Conservation (phyloP, 2,797 vertebrate species). For the Rhynchotus rufescens region DNA sequence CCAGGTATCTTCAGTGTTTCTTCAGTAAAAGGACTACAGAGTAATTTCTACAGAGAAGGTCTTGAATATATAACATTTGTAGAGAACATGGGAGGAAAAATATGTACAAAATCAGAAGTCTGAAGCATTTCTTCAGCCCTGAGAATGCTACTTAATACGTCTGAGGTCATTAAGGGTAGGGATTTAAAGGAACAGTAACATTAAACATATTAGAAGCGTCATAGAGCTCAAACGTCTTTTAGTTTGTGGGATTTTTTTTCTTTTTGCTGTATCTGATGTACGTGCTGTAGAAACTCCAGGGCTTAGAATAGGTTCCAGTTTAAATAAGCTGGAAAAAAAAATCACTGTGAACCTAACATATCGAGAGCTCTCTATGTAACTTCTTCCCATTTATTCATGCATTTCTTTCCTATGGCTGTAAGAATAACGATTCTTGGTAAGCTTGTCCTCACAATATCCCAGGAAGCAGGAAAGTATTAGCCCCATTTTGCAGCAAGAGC, state of each 20-base stretch:
- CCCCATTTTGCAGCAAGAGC: conserved; percentile 15
- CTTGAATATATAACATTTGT: not conserved
- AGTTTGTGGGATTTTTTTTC: not conserved
- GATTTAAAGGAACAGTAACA: conserved; percentile 59
- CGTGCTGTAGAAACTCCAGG: not conserved
- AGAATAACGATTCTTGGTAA: not conserved
- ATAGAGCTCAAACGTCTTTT: conserved; percentile 40
- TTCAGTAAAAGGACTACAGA: not conserved
- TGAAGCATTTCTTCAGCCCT: conserved; percentile 20
- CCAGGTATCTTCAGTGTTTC: not conserved
- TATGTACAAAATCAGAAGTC: conserved; percentile 27
- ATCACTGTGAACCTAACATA: not conserved
- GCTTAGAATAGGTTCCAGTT: not conserved
- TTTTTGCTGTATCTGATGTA: not conserved
- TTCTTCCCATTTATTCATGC: not conserved
- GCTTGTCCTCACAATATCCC: conserved; percentile 47
- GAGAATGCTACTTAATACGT: conserved; percentile 60
- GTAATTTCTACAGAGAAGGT: not conserved
- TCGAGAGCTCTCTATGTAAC: not conserved
- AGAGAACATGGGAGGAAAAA: not conserved
- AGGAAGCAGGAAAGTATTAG: conserved; percentile 26
- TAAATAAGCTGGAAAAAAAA: not conserved
- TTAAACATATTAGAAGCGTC: conserved; percentile 58
- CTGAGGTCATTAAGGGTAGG: conserved; percentile 56
- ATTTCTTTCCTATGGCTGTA: not conserved